Conservation (phyloP, 2,888 invertebrate genomes). For the Octonoba sinensis region DNA sequence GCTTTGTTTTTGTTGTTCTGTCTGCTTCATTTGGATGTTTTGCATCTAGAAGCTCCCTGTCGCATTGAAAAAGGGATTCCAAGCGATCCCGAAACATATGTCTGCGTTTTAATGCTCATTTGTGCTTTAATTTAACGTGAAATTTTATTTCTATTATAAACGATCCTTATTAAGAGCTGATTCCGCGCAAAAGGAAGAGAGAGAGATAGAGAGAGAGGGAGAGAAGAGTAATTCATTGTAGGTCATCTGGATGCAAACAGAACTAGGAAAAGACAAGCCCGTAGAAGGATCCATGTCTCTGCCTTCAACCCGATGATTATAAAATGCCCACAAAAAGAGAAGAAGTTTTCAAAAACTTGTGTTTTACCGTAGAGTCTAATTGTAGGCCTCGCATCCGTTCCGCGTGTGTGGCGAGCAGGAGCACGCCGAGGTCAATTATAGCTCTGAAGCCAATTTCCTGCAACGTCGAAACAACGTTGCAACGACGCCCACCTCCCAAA, state of each 20-base stretch:
- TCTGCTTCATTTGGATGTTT: too few species aligned
- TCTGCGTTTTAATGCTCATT: too few species aligned
- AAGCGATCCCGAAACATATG: too few species aligned
- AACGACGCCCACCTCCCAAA: slow-evolving; percentile 48
- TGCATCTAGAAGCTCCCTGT: too few species aligned
- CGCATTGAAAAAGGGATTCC: too few species aligned
- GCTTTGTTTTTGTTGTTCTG: too few species aligned
- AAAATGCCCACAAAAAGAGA: slow-evolving; percentile 45
- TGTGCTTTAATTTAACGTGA: too few species aligned
- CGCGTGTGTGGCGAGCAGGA: slow-evolving; percentile 38
- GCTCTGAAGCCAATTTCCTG: slow-evolving; percentile 61
- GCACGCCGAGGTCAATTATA: slow-evolving; percentile 53
- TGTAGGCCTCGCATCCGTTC: slow-evolving; percentile 50
- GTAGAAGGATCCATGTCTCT: slow-evolving; percentile 3
- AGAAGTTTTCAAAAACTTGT: slow-evolving; percentile 41
- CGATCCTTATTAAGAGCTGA: too few species aligned
- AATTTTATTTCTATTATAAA: too few species aligned
- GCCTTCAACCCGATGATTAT: slow-evolving; percentile 47
- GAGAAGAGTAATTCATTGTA: too few species aligned
- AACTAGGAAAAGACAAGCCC: background rate
- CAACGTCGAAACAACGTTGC: slow-evolving; percentile 47
- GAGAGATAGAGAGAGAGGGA: too few species aligned
- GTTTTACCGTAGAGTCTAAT: slow-evolving; percentile 57
- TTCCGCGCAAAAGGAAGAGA: too few species aligned
- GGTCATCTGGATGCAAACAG: background rate